Base-by-base conservation (phyloP, 2,888 invertebrate species). In the Heliconius charithonia region DNA sequence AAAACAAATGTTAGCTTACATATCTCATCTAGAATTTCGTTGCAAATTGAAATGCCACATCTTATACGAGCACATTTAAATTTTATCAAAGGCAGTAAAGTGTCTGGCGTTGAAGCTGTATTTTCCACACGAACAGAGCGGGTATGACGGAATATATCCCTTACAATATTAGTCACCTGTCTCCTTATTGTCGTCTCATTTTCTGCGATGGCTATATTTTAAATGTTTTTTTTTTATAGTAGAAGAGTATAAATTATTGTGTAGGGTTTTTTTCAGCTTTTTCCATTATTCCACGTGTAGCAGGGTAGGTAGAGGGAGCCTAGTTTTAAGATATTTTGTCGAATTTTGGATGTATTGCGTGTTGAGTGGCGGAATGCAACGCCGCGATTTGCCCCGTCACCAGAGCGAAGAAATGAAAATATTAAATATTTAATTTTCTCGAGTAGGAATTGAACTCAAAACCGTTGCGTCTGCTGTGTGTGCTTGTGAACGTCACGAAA, bases 31-130 rank as follows among this genome's bases (percentile, higher is more conserved):
- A 71, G 73, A 63, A 59, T 80, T 81, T 78, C 74, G 79, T 74
- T 82, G 79, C 76, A 81, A 82, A 82, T 80, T 78, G 81, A 81
- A 83, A 83, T 65, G 79, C 77, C 81, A 80, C 78, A 78, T 80
- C 79, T 79, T 77, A 82, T 81, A 79, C 72, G 62, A 72, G 80
- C 78, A 67, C 80, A 83, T 83, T 82, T 83, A 83, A 83, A 83
- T 83, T 83, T 83, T 79, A 83, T 83, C 81, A 83, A 81, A 82
- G 80, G 80, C 78, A 70, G 66, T 73, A 72, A 77, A 69, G 75
- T 75, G 69, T 77, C 76, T 79, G 37, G 72, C 65, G 73, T 80
- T 59, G 76, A 83, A 84, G 84, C 82, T 83, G 80, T 83, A 82
- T 84, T 83, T 85, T 81, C 79, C 80, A 70, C 62, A 75, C 77